Evolutionary conservation across 2,888 invertebrate species (phyloP), one percentile per base, ranked within the genome.

Genomic region (Clunio marinus): DNA sequence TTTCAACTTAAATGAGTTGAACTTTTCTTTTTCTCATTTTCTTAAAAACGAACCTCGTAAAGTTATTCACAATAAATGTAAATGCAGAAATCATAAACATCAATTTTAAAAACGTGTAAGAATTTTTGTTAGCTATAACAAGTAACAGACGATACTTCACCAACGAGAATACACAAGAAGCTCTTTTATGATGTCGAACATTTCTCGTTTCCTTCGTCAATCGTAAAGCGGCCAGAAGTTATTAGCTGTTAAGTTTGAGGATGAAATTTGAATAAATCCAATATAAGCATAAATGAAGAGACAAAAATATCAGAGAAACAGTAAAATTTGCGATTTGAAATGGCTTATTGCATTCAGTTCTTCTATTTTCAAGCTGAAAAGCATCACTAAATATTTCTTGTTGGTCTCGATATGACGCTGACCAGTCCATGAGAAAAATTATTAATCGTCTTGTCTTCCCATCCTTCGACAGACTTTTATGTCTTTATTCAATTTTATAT

Each of bases 401-500:
- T 8, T 32, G 35, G 7, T 32, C 35, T 32, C 35, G 35, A 32
- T 32, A 5, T 32, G 35, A 8, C n/a, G n/a, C n/a, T n/a, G 5
- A 32, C 5, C 35, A 32, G 35, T n/a, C 35, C 7, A 32, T 32
- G 35, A 13, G 35, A 32, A 32, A 32, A 32, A 32, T 32, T 32
- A 13, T 32, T 32, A 32, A 8, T 32, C 13, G 7, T 32, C 35
- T 5, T 32, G 35, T 13, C 35, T 13, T 32, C 35, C 13, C 35
- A 32, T 45, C 45, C 45, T 13, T 13, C n/a, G 35, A 13, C 5
- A 7, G 59, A 59, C 59, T 59, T 59, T 59, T 27, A 59, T 59
- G 35, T 59, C 59, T 59, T 59, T 32, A 59, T 59, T 59, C 59
- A 59, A 59, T 32, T 59, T 59, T 59, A 59, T 59, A 35, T 37